phyloP scores from a whole-genome alignment of 2,113 vertebrate genomes.

The Hippocampus barbouri region DNA sequence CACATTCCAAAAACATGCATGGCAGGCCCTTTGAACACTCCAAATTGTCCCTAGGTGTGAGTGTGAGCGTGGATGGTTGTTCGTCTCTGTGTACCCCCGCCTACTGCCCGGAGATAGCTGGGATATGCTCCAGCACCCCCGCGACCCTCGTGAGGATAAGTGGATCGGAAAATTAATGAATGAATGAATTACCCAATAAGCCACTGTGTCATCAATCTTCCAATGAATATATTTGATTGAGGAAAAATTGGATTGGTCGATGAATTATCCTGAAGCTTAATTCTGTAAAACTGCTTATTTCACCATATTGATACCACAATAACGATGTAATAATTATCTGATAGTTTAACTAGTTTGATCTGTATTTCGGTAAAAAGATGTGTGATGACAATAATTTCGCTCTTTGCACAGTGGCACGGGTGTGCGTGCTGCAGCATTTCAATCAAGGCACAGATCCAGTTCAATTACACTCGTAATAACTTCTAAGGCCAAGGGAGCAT shows the following conservation, averaged over 20 bases:
- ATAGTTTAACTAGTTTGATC: not conserved
- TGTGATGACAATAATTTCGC: not conserved
- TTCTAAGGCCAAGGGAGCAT: conserved; percentile 59
- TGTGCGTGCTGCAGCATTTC: conserved; percentile 39
- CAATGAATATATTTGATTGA: not conserved
- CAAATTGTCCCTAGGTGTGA: no score
- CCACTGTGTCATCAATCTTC: not conserved
- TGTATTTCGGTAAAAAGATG: not conserved
- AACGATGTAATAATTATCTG: not conserved
- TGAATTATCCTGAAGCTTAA: not conserved
- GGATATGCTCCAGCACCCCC: no score
- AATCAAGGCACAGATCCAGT: conserved; percentile 61
- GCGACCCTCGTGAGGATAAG: no score
- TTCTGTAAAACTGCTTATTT: not conserved
- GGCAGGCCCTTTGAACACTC: no score
- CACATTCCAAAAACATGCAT: no score
- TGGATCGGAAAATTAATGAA: no score
- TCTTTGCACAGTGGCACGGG: not conserved
- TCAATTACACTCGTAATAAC: conserved; percentile 68
- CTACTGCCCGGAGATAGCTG: no score
- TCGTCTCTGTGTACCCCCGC: no score
- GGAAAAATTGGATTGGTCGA: not conserved
- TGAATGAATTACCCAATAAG: not conserved
- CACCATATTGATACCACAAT: not conserved
- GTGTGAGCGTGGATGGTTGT: no score